Evolutionary conservation across 2,888 invertebrate species (phyloP).

Genomic region (Aporophyla lueneburgensis): DNA sequence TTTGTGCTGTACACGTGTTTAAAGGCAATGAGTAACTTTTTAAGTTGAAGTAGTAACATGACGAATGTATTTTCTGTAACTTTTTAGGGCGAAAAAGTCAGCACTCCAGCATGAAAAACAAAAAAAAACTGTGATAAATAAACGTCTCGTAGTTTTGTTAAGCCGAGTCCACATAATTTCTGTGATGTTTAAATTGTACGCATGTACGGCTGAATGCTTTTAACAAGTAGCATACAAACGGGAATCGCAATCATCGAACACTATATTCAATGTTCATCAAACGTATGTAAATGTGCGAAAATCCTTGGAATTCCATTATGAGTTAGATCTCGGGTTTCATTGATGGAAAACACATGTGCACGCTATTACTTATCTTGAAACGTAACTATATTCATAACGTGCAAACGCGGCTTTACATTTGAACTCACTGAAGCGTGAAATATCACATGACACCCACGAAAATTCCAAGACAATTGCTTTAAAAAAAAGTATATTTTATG

Average conservation of each 20-base stretch:
- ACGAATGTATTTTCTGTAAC: not conserved
- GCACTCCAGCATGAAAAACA: not conserved
- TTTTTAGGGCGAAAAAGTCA: conserved; percentile 1
- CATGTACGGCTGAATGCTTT: not conserved
- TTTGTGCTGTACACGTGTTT: not conserved
- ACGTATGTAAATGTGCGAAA: conserved; percentile 21
- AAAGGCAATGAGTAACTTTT: not conserved
- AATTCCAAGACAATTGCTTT: conserved; percentile 41
- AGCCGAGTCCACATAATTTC: not conserved
- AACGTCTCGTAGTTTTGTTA: not conserved
- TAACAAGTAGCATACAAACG: conserved; percentile 25
- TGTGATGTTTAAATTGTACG: not conserved
- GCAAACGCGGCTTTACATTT: not conserved
- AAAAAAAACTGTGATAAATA: conserved; percentile 6
- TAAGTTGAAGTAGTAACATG: conserved; percentile 12
- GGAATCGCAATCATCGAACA: conserved; percentile 4
- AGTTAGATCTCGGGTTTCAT: not conserved
- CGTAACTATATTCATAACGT: conserved; percentile 4
- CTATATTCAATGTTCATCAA: conserved; percentile 14
- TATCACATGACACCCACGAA: conserved; percentile 31
- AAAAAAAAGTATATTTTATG: conserved; percentile 23
- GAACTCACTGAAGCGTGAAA: conserved; percentile 23
- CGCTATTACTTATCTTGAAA: conserved; percentile 12
- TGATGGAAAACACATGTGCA: not conserved
- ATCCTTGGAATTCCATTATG: conserved; percentile 8